A percentile compares a stretch with the other conserved stretches of the same genome.
Conservation (phyloP, 2,113 vertebrate species). For the Pedionomus torquatus region DNA sequence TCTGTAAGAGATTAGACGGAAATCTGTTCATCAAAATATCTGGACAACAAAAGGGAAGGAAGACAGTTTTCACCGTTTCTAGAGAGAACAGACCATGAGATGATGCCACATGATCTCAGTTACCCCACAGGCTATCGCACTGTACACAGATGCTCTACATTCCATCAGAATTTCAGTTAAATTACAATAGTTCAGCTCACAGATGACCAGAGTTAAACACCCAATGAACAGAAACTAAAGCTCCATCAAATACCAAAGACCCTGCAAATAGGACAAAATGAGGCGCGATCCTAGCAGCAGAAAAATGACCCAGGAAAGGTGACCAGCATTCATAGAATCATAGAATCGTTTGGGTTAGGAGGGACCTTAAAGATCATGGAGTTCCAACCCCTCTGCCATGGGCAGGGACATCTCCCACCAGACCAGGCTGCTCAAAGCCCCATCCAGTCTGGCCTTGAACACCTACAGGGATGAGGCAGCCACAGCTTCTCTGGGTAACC, state of each 20-base stretch:
- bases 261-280: not conserved
- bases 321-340: not conserved
- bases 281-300: not conserved
- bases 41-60: not conserved
- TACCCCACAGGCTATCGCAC: not conserved
- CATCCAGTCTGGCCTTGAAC: too few species aligned
- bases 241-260: not conserved
- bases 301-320: not conserved
- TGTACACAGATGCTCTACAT: not conserved
- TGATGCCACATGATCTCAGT: rapidly evolving
- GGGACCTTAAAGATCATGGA: too few species aligned
- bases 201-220: not conserved
- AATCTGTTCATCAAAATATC: not conserved
- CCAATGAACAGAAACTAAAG: not conserved
- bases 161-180: not conserved
- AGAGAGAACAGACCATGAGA: not conserved
- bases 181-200: not conserved
- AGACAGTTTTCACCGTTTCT: not conserved
- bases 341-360: too few species aligned
- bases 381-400: too few species aligned
- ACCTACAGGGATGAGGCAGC: too few species aligned
- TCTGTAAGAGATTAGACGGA: not conserved
- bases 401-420: too few species aligned
- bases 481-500: too few species aligned
- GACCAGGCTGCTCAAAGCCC: too few species aligned